These are phyloP conservation scores for Dermatemys mawii DNA, from an alignment of 2,113 vertebrate species.

Conservation along the genomic window DNA sequence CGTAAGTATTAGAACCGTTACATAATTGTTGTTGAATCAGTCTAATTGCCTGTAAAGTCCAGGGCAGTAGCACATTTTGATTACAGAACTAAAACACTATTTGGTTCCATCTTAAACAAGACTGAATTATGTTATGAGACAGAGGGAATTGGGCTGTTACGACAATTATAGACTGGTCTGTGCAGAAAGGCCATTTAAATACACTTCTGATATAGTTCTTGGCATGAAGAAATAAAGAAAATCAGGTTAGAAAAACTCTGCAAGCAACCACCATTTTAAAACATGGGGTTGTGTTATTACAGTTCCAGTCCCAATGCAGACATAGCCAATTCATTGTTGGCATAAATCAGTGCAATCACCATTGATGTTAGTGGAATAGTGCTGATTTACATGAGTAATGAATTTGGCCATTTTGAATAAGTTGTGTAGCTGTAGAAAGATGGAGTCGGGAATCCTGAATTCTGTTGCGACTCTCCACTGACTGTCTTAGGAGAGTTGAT, in stretches of 20 bases:
- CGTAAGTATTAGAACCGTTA: background rate
- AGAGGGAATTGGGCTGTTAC: background rate
- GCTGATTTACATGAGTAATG: constrained; percentile 1
- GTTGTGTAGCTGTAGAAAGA: constrained; percentile 23
- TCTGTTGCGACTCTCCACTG: background rate
- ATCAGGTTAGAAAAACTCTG: constrained; percentile 1
- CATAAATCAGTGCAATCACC: background rate
- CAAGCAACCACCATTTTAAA: constrained; percentile 28
- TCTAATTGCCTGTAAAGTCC: constrained; percentile 5
- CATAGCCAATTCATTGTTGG: background rate
- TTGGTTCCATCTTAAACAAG: background rate
- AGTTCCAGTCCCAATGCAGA: background rate
- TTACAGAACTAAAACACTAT: background rate
- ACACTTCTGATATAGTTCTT: background rate
- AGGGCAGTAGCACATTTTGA: background rate
- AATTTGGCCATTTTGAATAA: constrained; percentile 27
- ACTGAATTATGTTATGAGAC: rapidly evolving
- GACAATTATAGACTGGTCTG: background rate
- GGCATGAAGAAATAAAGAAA: constrained; percentile 3
- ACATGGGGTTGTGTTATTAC: background rate
- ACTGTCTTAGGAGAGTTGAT: background rate
- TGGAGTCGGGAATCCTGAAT: background rate
- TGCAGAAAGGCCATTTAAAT: background rate
- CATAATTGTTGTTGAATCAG: background rate
- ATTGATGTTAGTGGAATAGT: constrained; percentile 12